Evolutionary conservation across 2,797 vertebrate species (phyloP), one percentile per base, ranked within the genome.

Genomic region (Phoeniculus purpureus): DNA sequence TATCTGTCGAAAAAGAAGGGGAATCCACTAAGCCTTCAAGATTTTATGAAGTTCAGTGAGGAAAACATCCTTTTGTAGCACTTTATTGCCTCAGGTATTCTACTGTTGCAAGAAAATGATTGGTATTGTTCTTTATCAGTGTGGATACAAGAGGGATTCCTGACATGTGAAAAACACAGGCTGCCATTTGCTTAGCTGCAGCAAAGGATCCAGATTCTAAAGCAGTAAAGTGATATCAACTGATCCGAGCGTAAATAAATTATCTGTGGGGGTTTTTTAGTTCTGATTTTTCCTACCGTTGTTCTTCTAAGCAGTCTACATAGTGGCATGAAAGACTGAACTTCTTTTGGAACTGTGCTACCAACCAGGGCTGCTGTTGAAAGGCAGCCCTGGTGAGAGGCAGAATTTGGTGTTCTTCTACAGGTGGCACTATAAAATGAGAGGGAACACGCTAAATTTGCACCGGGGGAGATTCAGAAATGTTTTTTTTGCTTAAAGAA

Each of bases 31-130:
- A 90, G 7, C 9, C 59, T 80, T 89, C 58, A 87, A 65, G 29
- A 66, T 54, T 89, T 85, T 79, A 82, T 76, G 81, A 81, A 84
- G 59, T 84, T 78, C 86, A 16, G 2, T 82, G 50, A 78, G 27
- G 50, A 93, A 94, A 87, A 9, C 6, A 82, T 67, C 26, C 23
- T 75, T 89, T 80, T 10, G 8, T 65, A 55, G 4, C 22, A 59
- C 82, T 76, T 93, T 82, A 75, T 94, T 91, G 7, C 50, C 75
- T 85, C n/a, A 60, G 48, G 25, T 92, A 70, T 81, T 73, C 54
- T 82, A 48, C 23, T 70, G 5, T 34, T 55, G 58, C 8, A 65
- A 40, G 22, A 59, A 81, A 89, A 66, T 29, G 50, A 50, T 75
- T 72, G 72, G 5, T 55, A 76, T 58, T 82, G 55, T 72, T 87